phyloP scores from a whole-genome alignment of 2,888 invertebrate genomes.

The Mayetiola destructor region DNA sequence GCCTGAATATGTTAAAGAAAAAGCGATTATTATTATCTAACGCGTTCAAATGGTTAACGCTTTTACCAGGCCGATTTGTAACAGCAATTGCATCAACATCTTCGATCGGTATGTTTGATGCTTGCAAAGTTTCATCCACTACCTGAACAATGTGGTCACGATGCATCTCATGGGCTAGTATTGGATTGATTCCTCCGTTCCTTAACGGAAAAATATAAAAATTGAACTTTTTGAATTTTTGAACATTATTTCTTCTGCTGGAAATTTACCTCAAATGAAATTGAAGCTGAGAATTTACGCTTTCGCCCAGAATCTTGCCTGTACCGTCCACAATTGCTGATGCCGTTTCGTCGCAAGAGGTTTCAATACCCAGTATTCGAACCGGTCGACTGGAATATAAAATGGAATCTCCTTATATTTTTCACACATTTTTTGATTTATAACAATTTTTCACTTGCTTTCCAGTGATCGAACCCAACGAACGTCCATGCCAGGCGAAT shows the following conservation, averaged over 20 bases:
- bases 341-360: conserved; percentile 95
- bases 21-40: too few species aligned
- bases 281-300: conserved; percentile 63
- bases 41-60: too few species aligned
- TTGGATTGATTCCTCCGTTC: conserved; percentile 76
- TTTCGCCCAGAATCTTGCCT: conserved; percentile 64
- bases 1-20: too few species aligned
- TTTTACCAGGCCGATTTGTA: conserved; percentile 73
- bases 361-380: conserved; percentile 66
- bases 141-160: conserved; percentile 58
- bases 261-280: conserved; percentile 50
- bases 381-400: neutral
- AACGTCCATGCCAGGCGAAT: too few species aligned
- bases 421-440: too few species aligned
- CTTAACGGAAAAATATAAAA: conserved; percentile 25
- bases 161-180: conserved; percentile 71
- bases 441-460: conserved; percentile 1
- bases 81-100: conserved; percentile 78
- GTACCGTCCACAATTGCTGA: conserved; percentile 66
- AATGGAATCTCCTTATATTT: too few species aligned
- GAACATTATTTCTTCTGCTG: neutral
- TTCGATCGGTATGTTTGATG: conserved; percentile 42
- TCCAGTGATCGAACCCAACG: neutral
- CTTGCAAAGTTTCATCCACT: conserved; percentile 48
- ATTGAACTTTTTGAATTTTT: conserved; percentile 32